Conservation (phyloP, 2,888 invertebrate genomes). For the Drosophila lutescens region DNA sequence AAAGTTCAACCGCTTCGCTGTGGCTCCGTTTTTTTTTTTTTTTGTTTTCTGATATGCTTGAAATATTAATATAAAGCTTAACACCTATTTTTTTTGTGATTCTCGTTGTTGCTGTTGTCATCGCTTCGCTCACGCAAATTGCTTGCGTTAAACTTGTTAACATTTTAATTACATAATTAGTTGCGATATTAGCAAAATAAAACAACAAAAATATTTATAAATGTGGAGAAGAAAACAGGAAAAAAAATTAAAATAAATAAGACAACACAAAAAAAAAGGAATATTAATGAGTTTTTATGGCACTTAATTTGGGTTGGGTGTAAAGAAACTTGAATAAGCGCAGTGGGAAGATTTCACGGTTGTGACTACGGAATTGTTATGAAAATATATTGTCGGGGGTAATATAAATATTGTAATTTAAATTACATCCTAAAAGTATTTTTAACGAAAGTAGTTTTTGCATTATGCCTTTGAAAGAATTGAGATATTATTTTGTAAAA, state of each 20-base stretch:
- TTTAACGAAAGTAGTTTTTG: no score
- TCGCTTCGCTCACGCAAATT: conserved; percentile 35
- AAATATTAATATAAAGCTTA: conserved; percentile 66
- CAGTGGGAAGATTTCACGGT: conserved; percentile 17
- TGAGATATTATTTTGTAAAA: no score
- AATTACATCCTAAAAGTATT: no score
- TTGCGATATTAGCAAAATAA: conserved; percentile 57
- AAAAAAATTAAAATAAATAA: conserved; percentile 30
- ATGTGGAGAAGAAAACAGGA: conserved; percentile 3
- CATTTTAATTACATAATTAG: conserved; percentile 77
- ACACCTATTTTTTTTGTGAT: conserved; percentile 58
- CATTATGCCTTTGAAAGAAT: no score
- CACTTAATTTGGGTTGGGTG: conserved; percentile 3
- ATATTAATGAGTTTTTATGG: conserved; percentile 36
- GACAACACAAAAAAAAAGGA: conserved; percentile 8
- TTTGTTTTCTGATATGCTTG: conserved; percentile 54
- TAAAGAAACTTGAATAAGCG: conserved; percentile 18
- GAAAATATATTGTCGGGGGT: not conserved
- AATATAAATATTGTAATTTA: not conserved
- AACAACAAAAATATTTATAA: not conserved
- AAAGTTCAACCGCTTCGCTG: conserved; percentile 32
- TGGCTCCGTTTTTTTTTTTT: not conserved
- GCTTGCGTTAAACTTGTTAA: conserved; percentile 68
- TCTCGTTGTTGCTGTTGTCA: conserved; percentile 23
- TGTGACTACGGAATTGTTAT: not conserved